A percentile compares a stretch with the other conserved stretches of the same genome.
phyloP scores from a whole-genome alignment of 2,888 invertebrate species.

The Drosophila dives region DNA sequence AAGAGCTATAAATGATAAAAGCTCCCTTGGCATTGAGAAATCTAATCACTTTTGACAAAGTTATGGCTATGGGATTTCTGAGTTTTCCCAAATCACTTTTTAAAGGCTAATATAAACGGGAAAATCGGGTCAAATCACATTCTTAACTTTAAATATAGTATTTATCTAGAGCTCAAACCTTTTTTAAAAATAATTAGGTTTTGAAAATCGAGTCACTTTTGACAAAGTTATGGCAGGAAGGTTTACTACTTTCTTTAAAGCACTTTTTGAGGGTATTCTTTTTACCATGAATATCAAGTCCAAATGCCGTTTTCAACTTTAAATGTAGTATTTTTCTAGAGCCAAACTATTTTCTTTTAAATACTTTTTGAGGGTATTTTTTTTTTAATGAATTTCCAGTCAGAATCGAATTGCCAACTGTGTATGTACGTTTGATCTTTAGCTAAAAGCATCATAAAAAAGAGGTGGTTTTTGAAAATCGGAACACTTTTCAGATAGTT shows the following conservation, averaged over 20 bases:
- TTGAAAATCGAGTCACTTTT: background rate
- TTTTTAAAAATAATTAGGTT: background rate
- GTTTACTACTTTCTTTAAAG: background rate
- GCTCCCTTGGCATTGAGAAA: background rate
- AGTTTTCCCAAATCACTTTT: too few species aligned
- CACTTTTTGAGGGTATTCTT: background rate
- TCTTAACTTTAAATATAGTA: too few species aligned
- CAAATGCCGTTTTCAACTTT: too few species aligned
- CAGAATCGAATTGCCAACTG: background rate
- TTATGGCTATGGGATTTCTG: too few species aligned
- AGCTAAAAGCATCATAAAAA: background rate
- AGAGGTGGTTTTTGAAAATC: background rate
- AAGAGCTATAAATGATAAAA: background rate
- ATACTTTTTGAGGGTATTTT: background rate
- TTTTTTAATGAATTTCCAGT: background rate
- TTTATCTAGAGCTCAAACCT: too few species aligned
- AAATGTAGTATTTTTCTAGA: too few species aligned
- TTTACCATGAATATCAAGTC: background rate
- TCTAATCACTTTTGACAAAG: too few species aligned
- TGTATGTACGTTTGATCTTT: background rate
- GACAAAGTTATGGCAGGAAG: background rate
- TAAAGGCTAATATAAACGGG: too few species aligned
- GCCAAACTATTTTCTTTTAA: too few species aligned
- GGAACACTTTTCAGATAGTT: background rate
- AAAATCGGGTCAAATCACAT: too few species aligned